A percentile compares a stretch with the other conserved stretches of the same genome.
Conservation (phyloP, 2,888 invertebrate genomes). For the Diadegma fenestrale region DNA sequence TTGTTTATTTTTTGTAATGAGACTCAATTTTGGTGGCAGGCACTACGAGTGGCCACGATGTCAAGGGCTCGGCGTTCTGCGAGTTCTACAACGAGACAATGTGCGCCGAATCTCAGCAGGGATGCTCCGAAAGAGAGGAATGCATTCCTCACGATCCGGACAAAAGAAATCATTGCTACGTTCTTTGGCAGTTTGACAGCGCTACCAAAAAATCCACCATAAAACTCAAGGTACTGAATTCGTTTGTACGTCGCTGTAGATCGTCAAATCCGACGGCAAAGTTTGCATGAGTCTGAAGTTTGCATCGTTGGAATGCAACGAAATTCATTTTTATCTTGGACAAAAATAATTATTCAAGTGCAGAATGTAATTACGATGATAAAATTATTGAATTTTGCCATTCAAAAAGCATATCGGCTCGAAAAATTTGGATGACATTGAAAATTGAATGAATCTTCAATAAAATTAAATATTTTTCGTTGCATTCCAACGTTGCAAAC, state of each 20-base stretch:
- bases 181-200: slow-evolving; percentile 91
- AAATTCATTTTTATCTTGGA: too few species aligned
- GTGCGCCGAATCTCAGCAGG: slow-evolving; percentile 85
- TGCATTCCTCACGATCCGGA: slow-evolving; percentile 90
- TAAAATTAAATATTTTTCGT: too few species aligned
- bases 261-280: neutral
- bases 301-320: too few species aligned
- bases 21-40: slow-evolving; percentile 60
- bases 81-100: slow-evolving; percentile 89
- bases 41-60: slow-evolving; percentile 78
- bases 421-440: too few species aligned
- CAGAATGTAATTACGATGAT: too few species aligned
- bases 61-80: slow-evolving; percentile 87
- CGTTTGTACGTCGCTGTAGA: neutral
- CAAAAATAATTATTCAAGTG: too few species aligned
- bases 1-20: neutral
- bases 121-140: slow-evolving; percentile 87
- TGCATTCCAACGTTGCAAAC: too few species aligned
- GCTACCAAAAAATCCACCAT: slow-evolving; percentile 87
- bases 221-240: slow-evolving; percentile 82
- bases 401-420: too few species aligned
- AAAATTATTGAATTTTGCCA: too few species aligned
- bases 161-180: slow-evolving; percentile 93
- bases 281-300: too few species aligned
- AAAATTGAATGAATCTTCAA: too few species aligned